phyloP scores from a whole-genome alignment of 2,888 invertebrate species.

The Polyploca ridens region DNA sequence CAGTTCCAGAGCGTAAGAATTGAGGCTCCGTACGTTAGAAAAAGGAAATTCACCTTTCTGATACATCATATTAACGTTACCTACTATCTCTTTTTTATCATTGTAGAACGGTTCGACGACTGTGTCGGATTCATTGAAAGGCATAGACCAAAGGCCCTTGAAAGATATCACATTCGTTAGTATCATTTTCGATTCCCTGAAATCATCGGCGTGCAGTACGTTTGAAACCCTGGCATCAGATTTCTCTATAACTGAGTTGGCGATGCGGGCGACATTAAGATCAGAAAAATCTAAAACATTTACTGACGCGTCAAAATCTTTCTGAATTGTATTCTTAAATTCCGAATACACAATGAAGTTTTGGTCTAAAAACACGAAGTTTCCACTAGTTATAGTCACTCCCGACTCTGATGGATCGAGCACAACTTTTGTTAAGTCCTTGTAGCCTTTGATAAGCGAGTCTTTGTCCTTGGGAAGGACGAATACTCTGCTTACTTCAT shows the following conservation, averaged over 20 bases:
- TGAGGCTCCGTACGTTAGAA: slow-evolving; percentile 80
- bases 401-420: slow-evolving; percentile 57
- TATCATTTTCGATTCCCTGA: slow-evolving; percentile 85
- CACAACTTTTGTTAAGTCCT: slow-evolving; percentile 55
- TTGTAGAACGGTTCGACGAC: slow-evolving; percentile 83
- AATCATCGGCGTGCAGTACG: slow-evolving; percentile 78
- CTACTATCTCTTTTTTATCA: slow-evolving; percentile 79
- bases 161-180: slow-evolving; percentile 89
- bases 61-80: slow-evolving; percentile 90
- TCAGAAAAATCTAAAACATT: slow-evolving; percentile 68
- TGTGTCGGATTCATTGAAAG: slow-evolving; percentile 86
- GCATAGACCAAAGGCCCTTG: slow-evolving; percentile 88
- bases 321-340: slow-evolving; percentile 54
- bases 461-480: slow-evolving; percentile 58
- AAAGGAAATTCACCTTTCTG: slow-evolving; percentile 85
- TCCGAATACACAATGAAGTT: slow-evolving; percentile 58
- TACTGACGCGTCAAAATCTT: slow-evolving; percentile 68
- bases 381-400: slow-evolving; percentile 67
- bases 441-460: slow-evolving; percentile 60
- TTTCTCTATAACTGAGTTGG: slow-evolving; percentile 67
- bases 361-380: slow-evolving; percentile 73
- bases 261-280: slow-evolving; percentile 59
- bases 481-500: slow-evolving; percentile 62
- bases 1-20: slow-evolving; percentile 86
- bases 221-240: slow-evolving; percentile 71